Base-by-base conservation (phyloP, 2,888 invertebrate genomes). In the Drosophila pullipes region DNA sequence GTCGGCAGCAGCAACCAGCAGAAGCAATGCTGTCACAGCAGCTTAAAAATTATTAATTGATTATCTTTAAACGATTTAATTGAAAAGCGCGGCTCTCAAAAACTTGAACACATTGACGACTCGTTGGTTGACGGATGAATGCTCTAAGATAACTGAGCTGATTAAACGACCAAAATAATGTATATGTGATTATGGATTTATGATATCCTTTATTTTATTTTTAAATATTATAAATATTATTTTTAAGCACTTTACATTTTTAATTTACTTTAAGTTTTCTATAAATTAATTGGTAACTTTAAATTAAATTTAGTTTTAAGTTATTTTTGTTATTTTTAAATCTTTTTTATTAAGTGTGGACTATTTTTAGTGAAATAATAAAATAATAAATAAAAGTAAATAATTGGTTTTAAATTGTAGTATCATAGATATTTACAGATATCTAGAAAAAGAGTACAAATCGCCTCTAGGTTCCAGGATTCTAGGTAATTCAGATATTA, bases 1-100 rank as follows among this genome's bases (percentile, higher is more conserved):
- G 31, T 13, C 67, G 52, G 41, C n/a, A 22, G 16, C 58, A 41
- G 50, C 16, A 37, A 52, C 67, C 30, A 39, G 33, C 47, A 49
- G 53, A 41, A 30, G 30, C 63, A 57, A 44, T 31, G 66, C 68
- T 83, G 83, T 85, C 87, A 81, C 69, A 81, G 76, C 65, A 78
- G 82, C 87, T 89, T 84, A 74, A 84, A 90, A 82, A 77, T 83
- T 91, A 87, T 87, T 87, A 91, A 87, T 87, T 91, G 91, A 87
- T 86, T 86, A 86, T 85, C 89, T 90, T 65, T 89, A 85, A 85
- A 89, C 89, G 89, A 85, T 85, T 85, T 90, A 85, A 85, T 85
- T 85, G 85, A 90, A 85, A 85, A 75, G 53, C 61, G 50, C 41
- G 35, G 61, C 47, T 30, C 61, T 54, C 54, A 41, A 49, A 41